phyloP scores from a whole-genome alignment of 1,140 invertebrate species.

The Trichonephila inaurata region DNA sequence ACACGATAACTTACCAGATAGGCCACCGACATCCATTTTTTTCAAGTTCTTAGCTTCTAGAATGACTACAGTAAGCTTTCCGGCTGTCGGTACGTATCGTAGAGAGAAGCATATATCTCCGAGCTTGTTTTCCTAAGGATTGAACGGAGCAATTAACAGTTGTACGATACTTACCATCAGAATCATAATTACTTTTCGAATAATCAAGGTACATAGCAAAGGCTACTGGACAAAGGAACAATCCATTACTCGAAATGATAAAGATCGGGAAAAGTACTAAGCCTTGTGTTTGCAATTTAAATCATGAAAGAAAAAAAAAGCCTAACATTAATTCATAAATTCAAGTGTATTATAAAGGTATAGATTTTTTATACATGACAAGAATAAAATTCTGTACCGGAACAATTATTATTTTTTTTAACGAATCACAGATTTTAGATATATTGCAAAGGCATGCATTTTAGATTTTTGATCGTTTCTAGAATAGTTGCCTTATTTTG shows the following conservation, averaged over 20 bases:
- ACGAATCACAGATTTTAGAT: no score
- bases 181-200: not conserved
- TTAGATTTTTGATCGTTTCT: no score
- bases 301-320: no score
- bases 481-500: no score
- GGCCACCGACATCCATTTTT: slow-evolving; percentile 90
- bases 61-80: slow-evolving; percentile 88
- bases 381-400: no score
- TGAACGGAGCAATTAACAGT: not conserved
- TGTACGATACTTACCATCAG: not conserved
- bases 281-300: no score
- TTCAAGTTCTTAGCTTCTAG: slow-evolving; percentile 90
- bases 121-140: slow-evolving; percentile 94
- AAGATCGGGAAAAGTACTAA: no score
- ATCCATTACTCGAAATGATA: not conserved
- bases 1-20: slow-evolving; percentile 81
- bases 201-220: not conserved
- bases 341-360: no score
- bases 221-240: slow-evolving; percentile 25
- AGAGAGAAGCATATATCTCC: slow-evolving; percentile 89
- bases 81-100: slow-evolving; percentile 89
- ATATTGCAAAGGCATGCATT: no score
- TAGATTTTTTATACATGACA: no score
- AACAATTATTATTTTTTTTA: no score
- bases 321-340: no score